These are phyloP conservation scores for Pristis pectinata DNA, from an alignment of 2,797 vertebrate species.

Conservation along the genomic window DNA sequence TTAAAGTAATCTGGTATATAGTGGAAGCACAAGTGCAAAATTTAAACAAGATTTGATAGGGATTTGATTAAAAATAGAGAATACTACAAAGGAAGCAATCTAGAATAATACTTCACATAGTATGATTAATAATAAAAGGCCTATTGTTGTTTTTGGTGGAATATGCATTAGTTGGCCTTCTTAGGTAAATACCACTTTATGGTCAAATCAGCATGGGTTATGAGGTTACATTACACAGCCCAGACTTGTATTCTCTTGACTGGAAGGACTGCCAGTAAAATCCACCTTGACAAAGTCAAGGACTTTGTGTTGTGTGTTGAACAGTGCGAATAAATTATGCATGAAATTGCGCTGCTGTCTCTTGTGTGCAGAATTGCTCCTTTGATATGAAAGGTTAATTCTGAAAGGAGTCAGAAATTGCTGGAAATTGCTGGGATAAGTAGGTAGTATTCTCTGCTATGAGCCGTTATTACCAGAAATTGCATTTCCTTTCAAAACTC, in stretches of 20 bases:
- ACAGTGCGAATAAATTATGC: constrained; percentile 76
- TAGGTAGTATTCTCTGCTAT: constrained; percentile 71
- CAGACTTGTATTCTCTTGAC: constrained; percentile 52
- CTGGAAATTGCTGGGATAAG: constrained; percentile 73
- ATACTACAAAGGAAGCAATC: not conserved
- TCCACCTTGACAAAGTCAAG: constrained; percentile 79
- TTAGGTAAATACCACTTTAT: constrained; percentile 37
- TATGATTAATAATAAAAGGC: constrained; percentile 22
- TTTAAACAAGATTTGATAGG: not conserved
- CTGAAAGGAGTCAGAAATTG: constrained; percentile 75
- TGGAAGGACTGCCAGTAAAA: constrained; percentile 72
- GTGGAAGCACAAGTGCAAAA: not conserved
- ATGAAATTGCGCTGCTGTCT: constrained; percentile 75
- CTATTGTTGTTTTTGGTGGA: constrained; percentile 3
- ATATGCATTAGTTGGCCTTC: constrained; percentile 30
- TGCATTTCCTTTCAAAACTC: constrained; percentile 66
- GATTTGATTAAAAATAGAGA: not conserved
- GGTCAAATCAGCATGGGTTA: constrained; percentile 49
- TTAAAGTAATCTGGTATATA: not conserved
- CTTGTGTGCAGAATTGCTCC: constrained; percentile 74
- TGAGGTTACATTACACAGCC: constrained; percentile 63
- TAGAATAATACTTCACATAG: constrained; percentile 18
- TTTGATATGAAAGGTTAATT: constrained; percentile 81
- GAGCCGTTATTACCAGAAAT: constrained; percentile 75
- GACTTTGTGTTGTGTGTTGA: constrained; percentile 72